Evolutionary conservation across 2,797 vertebrate species (phyloP), one percentile per base, ranked within the genome.

Genomic region (Bradypodion pumilum): DNA sequence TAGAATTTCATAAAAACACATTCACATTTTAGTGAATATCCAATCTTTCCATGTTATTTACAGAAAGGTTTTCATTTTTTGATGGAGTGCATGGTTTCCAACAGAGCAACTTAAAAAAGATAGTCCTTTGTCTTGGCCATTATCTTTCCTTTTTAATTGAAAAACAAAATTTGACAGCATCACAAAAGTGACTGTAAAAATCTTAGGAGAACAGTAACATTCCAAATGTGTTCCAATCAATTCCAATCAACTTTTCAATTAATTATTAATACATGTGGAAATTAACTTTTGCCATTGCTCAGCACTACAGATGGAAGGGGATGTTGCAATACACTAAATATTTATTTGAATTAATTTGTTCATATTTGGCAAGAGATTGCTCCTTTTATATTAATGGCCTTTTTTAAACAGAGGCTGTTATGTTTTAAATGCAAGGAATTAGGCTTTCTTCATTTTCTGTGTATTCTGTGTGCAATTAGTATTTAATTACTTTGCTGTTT

Each of bases 391-490:
- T 73, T 90, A 91, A 91, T 92, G 76, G 83, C 62, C 88, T 93
- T 94, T 91, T 92, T 91, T 73, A 19, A 32, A 91, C 74, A 82
- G 80, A 76, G 12, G 29, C 90, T 87, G 76, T 88, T 91, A 85
- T 93, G 87, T 92, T 87, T 91, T 79, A 93, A 93, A 93, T 87
- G 90, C 44, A 90, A 84, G 7, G 6, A 90, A 92, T 93, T 92
- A 91, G 79, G 85, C 60, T 88, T 70, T 90, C 73, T 92, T 90
- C 76, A 88, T 86, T 93, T 90, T 94, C 85, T 88, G 79, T 92
- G 59, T 89, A 76, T 68, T 90, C 91, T 93, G 86, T 86, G 62
- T 87, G 86, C 90, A 92, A 92, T 94, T 93, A 94, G 89, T 91
- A 80, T 77, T 89, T 91, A 92, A 88, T 93, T 93, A 91, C 74